A percentile compares a stretch with the other conserved stretches of the same genome.
Evolutionary conservation across 2,888 invertebrate species (phyloP).

Genomic region (Mesoligia furuncula): DNA sequence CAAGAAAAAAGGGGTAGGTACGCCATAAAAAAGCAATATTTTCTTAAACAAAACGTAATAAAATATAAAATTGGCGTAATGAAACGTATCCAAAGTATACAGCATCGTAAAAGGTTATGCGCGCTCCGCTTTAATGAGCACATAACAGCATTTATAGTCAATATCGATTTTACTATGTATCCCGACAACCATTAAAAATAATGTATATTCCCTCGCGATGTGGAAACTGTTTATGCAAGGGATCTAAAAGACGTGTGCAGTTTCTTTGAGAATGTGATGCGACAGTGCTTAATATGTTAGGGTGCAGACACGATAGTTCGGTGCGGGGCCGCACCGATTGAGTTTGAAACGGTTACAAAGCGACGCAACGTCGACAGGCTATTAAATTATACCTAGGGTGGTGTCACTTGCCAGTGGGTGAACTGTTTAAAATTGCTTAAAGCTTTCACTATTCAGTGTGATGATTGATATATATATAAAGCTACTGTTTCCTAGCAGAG

Average conservation of each 20-base stretch:
- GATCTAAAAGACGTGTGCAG: constrained; percentile 30
- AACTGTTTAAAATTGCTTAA: background rate
- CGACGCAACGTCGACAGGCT: background rate
- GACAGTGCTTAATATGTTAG: background rate
- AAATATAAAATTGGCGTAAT: constrained; percentile 68
- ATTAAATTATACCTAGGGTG: background rate
- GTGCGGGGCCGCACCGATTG: background rate
- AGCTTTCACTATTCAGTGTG: background rate
- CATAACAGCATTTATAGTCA: constrained; percentile 72
- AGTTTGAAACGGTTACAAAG: background rate
- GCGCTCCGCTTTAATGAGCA: constrained; percentile 70
- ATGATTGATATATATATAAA: background rate
- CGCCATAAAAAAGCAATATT: constrained; percentile 60
- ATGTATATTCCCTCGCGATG: constrained; percentile 37
- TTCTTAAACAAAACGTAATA: constrained; percentile 64
- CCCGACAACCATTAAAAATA: constrained; percentile 61
- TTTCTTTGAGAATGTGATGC: constrained; percentile 34
- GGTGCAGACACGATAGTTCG: background rate
- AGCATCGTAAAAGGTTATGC: constrained; percentile 62
- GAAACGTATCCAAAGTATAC: constrained; percentile 63
- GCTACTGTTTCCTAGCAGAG: background rate
- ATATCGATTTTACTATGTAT: constrained; percentile 74
- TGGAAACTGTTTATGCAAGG: constrained; percentile 42
- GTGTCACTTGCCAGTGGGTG: background rate
- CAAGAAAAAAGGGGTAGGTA: constrained; percentile 40